These are phyloP conservation scores for Rhinopomastus cyanomelas DNA, from an alignment of 2,113 vertebrate genomes.

Conservation along the genomic window DNA sequence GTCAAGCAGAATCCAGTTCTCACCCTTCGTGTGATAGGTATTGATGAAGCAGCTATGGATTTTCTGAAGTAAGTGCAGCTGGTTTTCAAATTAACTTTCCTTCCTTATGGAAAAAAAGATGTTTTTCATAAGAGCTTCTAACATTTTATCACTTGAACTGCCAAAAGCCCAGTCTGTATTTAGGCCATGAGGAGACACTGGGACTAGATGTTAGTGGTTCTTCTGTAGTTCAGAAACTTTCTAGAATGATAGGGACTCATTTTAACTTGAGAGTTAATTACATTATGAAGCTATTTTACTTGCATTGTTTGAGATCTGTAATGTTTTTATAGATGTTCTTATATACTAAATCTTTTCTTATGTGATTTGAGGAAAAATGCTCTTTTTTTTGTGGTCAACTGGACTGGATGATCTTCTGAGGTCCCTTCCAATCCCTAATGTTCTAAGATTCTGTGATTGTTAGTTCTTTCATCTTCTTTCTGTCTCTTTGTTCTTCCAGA, in stretches of 20 bases:
- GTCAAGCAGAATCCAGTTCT: slow-evolving; percentile 73
- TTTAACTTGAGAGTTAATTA: neutral
- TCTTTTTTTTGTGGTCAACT: neutral
- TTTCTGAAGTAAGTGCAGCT: slow-evolving; percentile 73
- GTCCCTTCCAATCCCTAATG: no score
- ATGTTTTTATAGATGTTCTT: neutral
- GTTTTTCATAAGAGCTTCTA: neutral
- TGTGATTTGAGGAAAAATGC: neutral
- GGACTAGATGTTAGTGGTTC: neutral
- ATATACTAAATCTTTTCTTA: neutral
- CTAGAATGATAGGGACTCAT: neutral
- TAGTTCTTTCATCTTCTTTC: neutral
- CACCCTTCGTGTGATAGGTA: slow-evolving; percentile 73
- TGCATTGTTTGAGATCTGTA: neutral
- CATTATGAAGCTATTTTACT: neutral
- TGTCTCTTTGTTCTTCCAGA: neutral
- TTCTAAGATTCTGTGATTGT: neutral
- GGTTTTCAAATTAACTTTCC: neutral
- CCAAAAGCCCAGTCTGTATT: neutral
- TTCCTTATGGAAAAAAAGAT: neutral
- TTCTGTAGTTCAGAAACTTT: neutral
- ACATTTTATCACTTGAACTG: neutral
- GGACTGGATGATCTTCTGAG: no score
- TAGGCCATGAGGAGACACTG: neutral
- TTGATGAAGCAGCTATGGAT: slow-evolving; percentile 75